Evolutionary conservation across 2,113 vertebrate species (phyloP), one percentile per base, ranked within the genome.

Genomic region (Elaphurus davidianus): DNA sequence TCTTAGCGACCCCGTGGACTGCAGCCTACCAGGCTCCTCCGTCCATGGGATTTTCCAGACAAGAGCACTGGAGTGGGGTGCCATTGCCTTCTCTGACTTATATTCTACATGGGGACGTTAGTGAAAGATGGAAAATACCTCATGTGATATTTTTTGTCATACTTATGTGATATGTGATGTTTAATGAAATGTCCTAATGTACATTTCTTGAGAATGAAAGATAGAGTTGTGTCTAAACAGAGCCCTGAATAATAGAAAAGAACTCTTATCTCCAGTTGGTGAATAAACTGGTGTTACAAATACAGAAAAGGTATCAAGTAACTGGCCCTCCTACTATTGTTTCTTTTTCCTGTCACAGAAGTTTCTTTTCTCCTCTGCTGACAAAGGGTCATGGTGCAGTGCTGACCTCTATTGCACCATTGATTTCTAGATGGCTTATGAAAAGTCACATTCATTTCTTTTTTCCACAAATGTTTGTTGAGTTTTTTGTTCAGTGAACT

Each of bases 381-480:
- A 57, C 55, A 16, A 62, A n/a, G 28, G 6, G 19, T 43, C 23
- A 43, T 50, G 71, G n/a, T 88, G 79, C 60, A 40, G 16, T 4
- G 1, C 1, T 19, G 25, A 50, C 11, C n/a, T 79, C 16, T 43
- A 2, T 7, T 17, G 19, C 2, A 57, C 5, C 13, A 12, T 25
- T 21, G 40, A 13, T 90, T 94, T 84, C n/a, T 94, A 59, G 30
- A 25, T 21, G 12, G 15, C 15, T 60, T 45, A 81, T 47, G 13
- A 47, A 79, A 62, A 62, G 33, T 74, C 52, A 30, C 54, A n/a
- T 62, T 67, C 25, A 67, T 71, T 89, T 74, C 45, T 36, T 36
- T 92, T 59, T 62, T 79, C 25, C 40, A 40, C 50, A 91, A 50
- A 64, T 86, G 6, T 76, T 47, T 67, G 2, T 36, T 86, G 43